These are phyloP conservation scores for Halichondria panicea DNA, from an alignment of 37 sponge, comb jelly and placozoan genomes.

Conservation along the genomic window DNA sequence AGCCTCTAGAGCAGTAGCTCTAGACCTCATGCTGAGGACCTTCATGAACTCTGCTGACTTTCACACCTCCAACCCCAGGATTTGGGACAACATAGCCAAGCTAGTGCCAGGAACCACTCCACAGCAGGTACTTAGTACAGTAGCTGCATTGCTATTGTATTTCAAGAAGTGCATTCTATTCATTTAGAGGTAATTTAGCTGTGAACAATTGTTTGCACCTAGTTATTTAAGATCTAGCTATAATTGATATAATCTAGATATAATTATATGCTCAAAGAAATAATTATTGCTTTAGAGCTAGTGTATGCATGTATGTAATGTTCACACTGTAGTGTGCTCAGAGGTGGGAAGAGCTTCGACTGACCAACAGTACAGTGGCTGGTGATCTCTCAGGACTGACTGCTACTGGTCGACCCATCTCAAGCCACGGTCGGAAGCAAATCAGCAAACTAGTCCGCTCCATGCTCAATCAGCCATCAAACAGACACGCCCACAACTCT, in stretches of 20 bases:
- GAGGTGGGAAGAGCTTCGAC: constrained; percentile 73
- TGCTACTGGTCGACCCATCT: constrained; percentile 70
- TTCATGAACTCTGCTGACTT: constrained; percentile 75
- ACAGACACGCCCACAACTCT: not conserved
- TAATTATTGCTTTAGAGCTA: not conserved
- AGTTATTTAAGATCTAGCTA: not conserved
- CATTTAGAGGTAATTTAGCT: not conserved
- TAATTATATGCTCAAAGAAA: not conserved
- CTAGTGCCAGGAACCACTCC: constrained; percentile 78
- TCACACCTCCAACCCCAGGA: constrained; percentile 34
- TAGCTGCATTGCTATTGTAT: too few relatives aligned
- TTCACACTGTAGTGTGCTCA: constrained; percentile 45
- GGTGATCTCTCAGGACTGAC: constrained; percentile 53
- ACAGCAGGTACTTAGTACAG: constrained; percentile 50
- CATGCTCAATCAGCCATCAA: constrained; percentile 10
- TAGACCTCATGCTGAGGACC: constrained; percentile 75
- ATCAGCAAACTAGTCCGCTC: constrained; percentile 9
- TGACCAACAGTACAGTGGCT: not conserved
- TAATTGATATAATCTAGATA: not conserved
- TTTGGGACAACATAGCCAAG: constrained; percentile 71
- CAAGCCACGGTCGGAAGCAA: constrained; percentile 13
- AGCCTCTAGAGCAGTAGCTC: constrained; percentile 55
- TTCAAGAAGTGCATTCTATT: not conserved
- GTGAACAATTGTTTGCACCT: not conserved
- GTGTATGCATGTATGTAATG: not conserved